phyloP scores from a whole-genome alignment of 2,113 vertebrate genomes.

The Vulpes lagopus region DNA sequence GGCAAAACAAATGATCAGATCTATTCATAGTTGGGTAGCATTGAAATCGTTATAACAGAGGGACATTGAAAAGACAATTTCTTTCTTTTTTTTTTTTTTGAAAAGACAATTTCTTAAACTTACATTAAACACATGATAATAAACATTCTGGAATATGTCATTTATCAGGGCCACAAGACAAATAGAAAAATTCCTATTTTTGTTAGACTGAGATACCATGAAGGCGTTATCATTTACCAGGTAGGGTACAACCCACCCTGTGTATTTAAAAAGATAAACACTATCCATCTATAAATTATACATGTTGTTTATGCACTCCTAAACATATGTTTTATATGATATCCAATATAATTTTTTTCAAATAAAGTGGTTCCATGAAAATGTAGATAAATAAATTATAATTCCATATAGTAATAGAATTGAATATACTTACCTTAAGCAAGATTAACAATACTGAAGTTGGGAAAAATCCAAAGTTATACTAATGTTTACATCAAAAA shows the following conservation, averaged over 20 bases:
- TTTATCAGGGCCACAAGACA: neutral
- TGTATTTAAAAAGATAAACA: conserved; percentile 3
- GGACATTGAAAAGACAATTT: neutral
- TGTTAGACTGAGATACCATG: neutral
- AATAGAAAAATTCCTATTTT: neutral
- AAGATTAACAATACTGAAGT: neutral
- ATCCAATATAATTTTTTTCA: neutral
- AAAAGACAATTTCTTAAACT: neutral
- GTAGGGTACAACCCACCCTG: neutral
- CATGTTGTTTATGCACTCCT: neutral
- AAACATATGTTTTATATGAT: neutral
- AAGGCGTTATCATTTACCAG: neutral
- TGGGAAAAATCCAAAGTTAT: neutral
- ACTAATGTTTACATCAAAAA: neutral
- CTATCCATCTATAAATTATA: neutral
- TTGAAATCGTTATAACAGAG: neutral
- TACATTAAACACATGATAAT: neutral
- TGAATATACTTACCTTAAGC: neutral
- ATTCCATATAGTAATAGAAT: neutral
- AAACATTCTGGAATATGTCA: neutral
- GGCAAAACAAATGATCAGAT: neutral
- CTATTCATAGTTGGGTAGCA: neutral
- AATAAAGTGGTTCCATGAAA: neutral
- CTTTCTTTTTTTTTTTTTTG: neutral
- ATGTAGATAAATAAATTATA: neutral